phyloP scores from a whole-genome alignment of 2,113 vertebrate genomes.

The Phyllopteryx taeniolatus region DNA sequence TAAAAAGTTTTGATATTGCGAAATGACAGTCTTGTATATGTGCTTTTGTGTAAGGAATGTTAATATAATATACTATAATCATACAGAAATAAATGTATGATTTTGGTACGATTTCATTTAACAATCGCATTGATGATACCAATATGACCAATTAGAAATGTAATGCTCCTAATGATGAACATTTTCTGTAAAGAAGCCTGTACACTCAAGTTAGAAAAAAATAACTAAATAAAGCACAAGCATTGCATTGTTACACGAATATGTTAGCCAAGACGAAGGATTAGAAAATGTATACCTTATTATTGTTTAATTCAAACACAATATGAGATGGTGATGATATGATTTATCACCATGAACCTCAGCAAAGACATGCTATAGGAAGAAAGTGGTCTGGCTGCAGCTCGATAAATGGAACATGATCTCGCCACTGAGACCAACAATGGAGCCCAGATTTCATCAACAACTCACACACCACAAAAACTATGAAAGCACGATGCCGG shows the following conservation, averaged over 20 bases:
- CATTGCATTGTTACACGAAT: neutral
- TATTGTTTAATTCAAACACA: neutral
- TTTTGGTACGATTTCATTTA: too few relatives aligned
- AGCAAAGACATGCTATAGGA: constrained; percentile 9
- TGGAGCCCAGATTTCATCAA: constrained; percentile 3
- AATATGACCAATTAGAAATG: neutral
- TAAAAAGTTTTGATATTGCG: too few relatives aligned
- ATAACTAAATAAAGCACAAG: neutral
- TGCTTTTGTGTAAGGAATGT: too few relatives aligned
- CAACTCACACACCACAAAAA: constrained; percentile 2
- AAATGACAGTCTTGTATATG: too few relatives aligned
- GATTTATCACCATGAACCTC: constrained; percentile 29
- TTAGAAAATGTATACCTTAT: neutral
- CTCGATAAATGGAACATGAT: constrained; percentile 29
- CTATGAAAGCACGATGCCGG: neutral
- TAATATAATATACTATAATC: too few relatives aligned
- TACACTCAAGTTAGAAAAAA: neutral
- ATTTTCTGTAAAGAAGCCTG: neutral
- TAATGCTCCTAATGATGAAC: neutral
- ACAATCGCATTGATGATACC: neutral
- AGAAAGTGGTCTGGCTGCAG: constrained; percentile 23
- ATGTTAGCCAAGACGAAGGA: neutral
- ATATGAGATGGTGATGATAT: constrained; percentile 16
- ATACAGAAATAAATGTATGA: too few relatives aligned
- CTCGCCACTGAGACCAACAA: constrained; percentile 20